Percentiles rank a stretch among this genome's conserved stretches.
Conservation (phyloP, 1,140 invertebrate genomes). For the Batillaria attramentaria region DNA sequence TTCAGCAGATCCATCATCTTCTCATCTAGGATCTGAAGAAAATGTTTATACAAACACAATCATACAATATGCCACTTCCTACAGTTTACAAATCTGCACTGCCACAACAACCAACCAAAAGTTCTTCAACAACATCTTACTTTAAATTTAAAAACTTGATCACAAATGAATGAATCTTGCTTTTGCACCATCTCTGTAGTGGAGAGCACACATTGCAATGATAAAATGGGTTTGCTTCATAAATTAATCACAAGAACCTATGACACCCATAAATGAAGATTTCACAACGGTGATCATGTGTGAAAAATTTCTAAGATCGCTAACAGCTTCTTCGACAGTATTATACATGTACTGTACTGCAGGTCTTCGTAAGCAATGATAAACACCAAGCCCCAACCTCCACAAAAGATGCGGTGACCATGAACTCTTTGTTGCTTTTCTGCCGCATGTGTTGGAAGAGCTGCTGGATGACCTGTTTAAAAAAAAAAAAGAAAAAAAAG, state of each 20-base stretch:
- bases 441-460: conserved; percentile 42
- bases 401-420: conserved; percentile 51
- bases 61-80: no score
- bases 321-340: no score
- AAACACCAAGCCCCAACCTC: conserved; percentile 40
- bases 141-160: neutral
- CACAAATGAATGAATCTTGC: neutral
- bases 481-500: conserved; percentile 22
- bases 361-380: no score
- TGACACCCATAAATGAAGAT: neutral
- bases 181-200: no score
- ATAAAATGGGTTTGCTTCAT: neutral
- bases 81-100: neutral
- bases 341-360: no score
- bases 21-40: conserved; percentile 61
- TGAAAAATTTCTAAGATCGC: no score
- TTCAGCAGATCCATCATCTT: conserved; percentile 66
- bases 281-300: no score
- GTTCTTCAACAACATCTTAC: neutral
- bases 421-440: conserved; percentile 44
- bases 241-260: neutral
- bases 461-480: conserved; percentile 37
- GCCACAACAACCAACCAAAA: neutral
- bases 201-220: no score
- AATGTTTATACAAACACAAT: conserved; percentile 4